A percentile compares a stretch with the other conserved stretches of the same genome.
Conservation (phyloP, 2,797 vertebrate species). For the Arrhamphus sclerolepis region DNA sequence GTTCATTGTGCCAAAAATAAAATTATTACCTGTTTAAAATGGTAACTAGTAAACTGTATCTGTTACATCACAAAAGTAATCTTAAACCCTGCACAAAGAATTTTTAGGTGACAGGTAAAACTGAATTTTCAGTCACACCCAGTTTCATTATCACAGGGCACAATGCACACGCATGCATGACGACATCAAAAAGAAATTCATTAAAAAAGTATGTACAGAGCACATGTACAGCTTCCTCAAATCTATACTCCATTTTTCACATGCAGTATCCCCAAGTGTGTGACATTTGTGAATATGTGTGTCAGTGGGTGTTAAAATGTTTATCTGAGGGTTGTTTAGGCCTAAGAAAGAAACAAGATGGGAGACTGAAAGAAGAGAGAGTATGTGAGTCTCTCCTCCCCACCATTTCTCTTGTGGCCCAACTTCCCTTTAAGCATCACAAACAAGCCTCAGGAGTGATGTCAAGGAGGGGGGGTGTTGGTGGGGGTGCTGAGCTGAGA, state of each 20-base stretch:
- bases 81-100: background rate
- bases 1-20: too few species aligned
- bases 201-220: constrained; percentile 2
- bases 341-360: constrained; percentile 48
- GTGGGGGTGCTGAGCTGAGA: constrained; percentile 63
- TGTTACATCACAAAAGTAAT: background rate
- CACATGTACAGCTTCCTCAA: constrained; percentile 3
- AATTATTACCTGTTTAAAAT: background rate
- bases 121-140: constrained; percentile 44
- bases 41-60: background rate
- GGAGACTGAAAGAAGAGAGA: constrained; percentile 48
- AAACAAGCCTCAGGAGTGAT: constrained; percentile 83
- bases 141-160: constrained; percentile 45
- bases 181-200: background rate
- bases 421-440: constrained; percentile 85
- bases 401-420: constrained; percentile 74
- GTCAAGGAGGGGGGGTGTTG: constrained; percentile 82
- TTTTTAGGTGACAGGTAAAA: constrained; percentile 46
- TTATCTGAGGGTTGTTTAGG: constrained; percentile 48
- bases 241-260: constrained; percentile 7
- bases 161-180: background rate
- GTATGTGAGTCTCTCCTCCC: constrained; percentile 71
- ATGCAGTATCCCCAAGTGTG: constrained; percentile 8
- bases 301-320: constrained; percentile 52
- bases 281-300: constrained; percentile 27